Evolutionary conservation across 2,888 invertebrate genomes (phyloP), one percentile per base, ranked within the genome.

Genomic region (Caenorhabditis drosophilae): DNA sequence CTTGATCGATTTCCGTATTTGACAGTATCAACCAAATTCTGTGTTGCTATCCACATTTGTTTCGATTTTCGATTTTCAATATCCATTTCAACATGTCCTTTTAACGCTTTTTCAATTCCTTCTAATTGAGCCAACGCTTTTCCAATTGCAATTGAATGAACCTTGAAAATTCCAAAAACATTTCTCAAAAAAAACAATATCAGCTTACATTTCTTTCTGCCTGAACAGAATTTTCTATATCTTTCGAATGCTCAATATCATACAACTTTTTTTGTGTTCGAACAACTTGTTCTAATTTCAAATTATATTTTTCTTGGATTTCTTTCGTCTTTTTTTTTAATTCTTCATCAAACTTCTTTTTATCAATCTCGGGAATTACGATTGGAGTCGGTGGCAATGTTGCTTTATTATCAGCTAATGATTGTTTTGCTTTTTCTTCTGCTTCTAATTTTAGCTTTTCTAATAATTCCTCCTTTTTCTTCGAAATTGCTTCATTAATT

Each of bases 21-120:
- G 7, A 72, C 62, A 20, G 91, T 90, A 1, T 90, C 89, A 80
- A 90, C 88, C 34, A 96, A 86, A 2, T 92, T 89, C 80, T 94
- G 92, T 78, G 92, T 93, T 1, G 96, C 92, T 70, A 92, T 89
- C 96, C 96, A 96, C 74, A 96, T 87, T 26, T 92, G 89, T 84
- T 94, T 93, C 0, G 93, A 90, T 53, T 83, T 57, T 22, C 67
- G 35, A 53, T 67, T 67, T 36, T 61, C 50, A 40, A 61, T 56
- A 12, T 67, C 67, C 61, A 61, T 67, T 15, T 57, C 49, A 22
- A 61, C 64, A 23, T 80, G 73, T 31, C 73, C 64, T 85, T 89
- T 89, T 34, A 92, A 85, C 6, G 90, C 90, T 18, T 88, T 86
- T 84, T 92, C 91, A 82, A 92, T 88, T 57, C 91, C 92, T 49